Percentiles rank a stretch among this genome's conserved stretches.
Conservation (phyloP, 1,140 invertebrate genomes). For the Panagrolaimus sp. region DNA sequence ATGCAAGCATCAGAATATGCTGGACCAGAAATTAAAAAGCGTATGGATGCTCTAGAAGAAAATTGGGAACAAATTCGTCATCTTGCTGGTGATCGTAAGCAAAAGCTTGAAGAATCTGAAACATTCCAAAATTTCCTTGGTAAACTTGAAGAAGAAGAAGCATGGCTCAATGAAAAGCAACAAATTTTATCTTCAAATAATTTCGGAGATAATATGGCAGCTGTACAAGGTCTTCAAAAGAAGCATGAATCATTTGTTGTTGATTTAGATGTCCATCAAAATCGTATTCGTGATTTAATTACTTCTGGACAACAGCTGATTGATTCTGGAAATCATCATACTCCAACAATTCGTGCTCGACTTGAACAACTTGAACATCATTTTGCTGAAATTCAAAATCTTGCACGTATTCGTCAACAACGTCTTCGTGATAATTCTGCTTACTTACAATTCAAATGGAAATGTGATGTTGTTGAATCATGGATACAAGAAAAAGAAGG, state of each 20-base stretch:
- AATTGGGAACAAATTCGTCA: constrained; percentile 60
- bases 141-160: constrained; percentile 96
- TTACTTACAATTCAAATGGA: constrained; percentile 98
- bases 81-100: constrained; percentile 54
- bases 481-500: constrained; percentile 99
- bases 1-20: constrained; percentile 91
- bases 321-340: constrained; percentile 84
- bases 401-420: constrained; percentile 69
- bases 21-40: constrained; percentile 82
- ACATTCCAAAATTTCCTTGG: constrained; percentile 92
- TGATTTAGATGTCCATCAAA: constrained; percentile 86
- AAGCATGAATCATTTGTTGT: constrained; percentile 98
- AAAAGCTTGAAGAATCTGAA: constrained; percentile 65
- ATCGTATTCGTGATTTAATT: constrained; percentile 80
- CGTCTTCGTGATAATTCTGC: constrained; percentile 90
- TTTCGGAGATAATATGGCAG: constrained; percentile 96
- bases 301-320: constrained; percentile 63
- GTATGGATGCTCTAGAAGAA: constrained; percentile 60
- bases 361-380: constrained; percentile 77
- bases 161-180: constrained; percentile 96
- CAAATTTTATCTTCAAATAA: constrained; percentile 90
- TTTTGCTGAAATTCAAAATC: constrained; percentile 74
- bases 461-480: constrained; percentile 97
- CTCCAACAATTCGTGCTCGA: constrained; percentile 77
- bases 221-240: constrained; percentile 91